These are phyloP conservation scores for Lonchura striata DNA, from an alignment of 2,113 vertebrate genomes.

Conservation along the genomic window DNA sequence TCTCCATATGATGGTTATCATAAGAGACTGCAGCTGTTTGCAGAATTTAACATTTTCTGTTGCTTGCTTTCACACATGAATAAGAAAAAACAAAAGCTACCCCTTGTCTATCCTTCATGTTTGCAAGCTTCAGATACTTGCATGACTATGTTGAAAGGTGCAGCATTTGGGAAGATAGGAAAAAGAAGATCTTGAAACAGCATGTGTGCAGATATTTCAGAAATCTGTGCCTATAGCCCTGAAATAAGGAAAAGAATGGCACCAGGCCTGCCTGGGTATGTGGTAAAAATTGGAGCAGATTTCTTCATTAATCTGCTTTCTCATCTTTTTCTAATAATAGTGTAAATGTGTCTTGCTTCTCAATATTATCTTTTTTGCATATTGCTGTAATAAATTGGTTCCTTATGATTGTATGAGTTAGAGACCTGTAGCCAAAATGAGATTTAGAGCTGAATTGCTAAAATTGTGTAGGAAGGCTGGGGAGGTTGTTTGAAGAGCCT, in stretches of 20 bases:
- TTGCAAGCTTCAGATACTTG: not conserved
- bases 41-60: not conserved
- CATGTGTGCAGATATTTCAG: not conserved
- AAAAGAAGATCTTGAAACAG: not conserved
- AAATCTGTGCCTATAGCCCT: not conserved
- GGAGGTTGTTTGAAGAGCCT: not conserved
- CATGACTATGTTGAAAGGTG: not conserved
- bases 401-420: not conserved
- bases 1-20: not conserved
- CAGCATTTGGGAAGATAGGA: not conserved
- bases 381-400: not conserved
- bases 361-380: not conserved
- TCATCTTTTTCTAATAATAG: not conserved
- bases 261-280: not conserved
- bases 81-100: not conserved
- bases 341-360: not conserved
- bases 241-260: not conserved
- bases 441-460: not conserved
- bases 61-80: not conserved
- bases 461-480: not conserved
- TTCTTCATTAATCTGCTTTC: not conserved
- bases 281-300: not conserved
- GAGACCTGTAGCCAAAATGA: not conserved
- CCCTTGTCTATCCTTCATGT: not conserved
- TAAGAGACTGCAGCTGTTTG: not conserved